Conservation (phyloP, 2,888 invertebrate species). For the Hyles lineata region DNA sequence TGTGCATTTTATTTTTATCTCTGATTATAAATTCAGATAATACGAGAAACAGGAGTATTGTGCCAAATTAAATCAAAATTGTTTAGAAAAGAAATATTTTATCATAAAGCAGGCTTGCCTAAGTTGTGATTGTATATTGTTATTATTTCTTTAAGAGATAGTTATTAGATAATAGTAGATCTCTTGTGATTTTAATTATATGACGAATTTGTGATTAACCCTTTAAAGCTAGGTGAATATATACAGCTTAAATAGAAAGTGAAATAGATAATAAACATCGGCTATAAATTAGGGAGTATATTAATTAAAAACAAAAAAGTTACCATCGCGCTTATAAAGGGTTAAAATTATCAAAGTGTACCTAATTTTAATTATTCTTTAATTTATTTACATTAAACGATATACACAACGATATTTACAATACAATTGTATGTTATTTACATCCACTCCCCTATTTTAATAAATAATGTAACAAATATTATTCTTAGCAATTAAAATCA, state of each 20-base stretch:
- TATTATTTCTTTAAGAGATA: conserved; percentile 37
- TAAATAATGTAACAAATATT: too few relatives aligned
- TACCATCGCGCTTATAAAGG: background rate
- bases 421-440: background rate
- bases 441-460: too few relatives aligned
- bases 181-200: conserved; percentile 34
- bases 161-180: conserved; percentile 39
- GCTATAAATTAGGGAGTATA: background rate
- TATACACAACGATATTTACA: background rate
- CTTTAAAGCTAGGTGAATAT: background rate
- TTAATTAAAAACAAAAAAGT: background rate
- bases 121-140: conserved; percentile 27
- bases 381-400: conserved; percentile 24
- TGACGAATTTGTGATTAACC: conserved; percentile 9
- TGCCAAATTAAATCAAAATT: background rate
- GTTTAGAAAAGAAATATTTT: background rate
- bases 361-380: conserved; percentile 15
- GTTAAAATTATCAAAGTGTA: conserved; percentile 9
- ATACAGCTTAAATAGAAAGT: background rate
- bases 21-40: too few relatives aligned
- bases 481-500: too few relatives aligned
- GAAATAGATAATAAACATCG: background rate
- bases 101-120: background rate
- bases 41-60: too few relatives aligned
- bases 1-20: too few relatives aligned